Base-by-base conservation (phyloP, 2,113 vertebrate species). In the Syngnathus scovelli region DNA sequence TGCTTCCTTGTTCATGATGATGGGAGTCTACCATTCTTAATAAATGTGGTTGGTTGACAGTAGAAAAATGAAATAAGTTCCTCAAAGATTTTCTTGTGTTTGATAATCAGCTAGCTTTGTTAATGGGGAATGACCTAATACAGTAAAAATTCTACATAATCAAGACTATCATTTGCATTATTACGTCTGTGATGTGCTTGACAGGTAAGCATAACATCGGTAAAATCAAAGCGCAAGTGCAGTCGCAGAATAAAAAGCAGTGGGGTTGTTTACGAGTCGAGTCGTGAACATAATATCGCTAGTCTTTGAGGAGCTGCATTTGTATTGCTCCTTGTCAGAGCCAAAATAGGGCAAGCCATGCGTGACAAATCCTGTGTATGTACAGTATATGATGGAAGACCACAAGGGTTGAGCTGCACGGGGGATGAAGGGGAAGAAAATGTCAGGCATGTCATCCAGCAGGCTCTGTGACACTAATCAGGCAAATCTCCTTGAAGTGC, bases 401-500 rank as follows among this genome's bases (percentile, higher is more conserved):
- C 54, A 13, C 49, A 41, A 69, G 71, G 78, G 67, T 73, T 68
- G 59, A 60, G 69, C 56, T 41, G 51, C 36, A 68, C 27, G 27
- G 64, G 18, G 68, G 49, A 62, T 59, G 36, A 48, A 76, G 52
- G 59, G 52, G 38, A 38, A 69, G 66, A 37, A 33, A 21, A 27
- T 21, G 62, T 64, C 18, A 66, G 70, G 39, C 75, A 69, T 75
- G 80, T 84, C 43, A 80, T 70, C 67, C 79, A 48, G 61, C 18
- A 46, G 71, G 55, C 75, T 77, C 75, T 76, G 77, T 79, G 79
- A 81, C 81, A 75, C 71, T 82, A 86, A 87, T 85, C 82, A 84
- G 78, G 75, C 76, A 85, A 83, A 82, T 86, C 75, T 87, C 78
- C 72, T 77, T 73, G 68, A 79, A 79, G 77, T 81, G 69, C 76